Base-by-base conservation (phyloP, 2,888 invertebrate species). In the Ormyrus pomaceus region DNA sequence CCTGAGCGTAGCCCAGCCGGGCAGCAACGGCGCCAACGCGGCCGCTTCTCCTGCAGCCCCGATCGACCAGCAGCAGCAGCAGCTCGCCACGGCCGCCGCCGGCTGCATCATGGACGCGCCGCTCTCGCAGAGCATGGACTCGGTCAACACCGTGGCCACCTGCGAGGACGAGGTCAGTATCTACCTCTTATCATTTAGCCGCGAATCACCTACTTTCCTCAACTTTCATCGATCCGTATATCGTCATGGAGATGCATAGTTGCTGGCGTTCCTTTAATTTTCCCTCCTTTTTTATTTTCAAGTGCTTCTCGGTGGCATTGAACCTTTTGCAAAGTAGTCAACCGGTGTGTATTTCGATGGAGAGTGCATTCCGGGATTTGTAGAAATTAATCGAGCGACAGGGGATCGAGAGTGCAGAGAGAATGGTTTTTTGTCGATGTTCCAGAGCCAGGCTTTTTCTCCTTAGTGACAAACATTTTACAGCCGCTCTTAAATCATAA, bases 71-170 rank as follows among this genome's bases (percentile, higher is more conserved):
- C 77, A 66, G 61, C 66, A 78, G 45, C 81, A 75, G 66, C 70
- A 68, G 50, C 53, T 61, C 72, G 69, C 48, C 73, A 61, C 76
- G 51, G 34, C 79, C 64, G 77, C 79, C 84, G 87, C 89, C 85
- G 89, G 91, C 87, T 91, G 91, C 90, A 91, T 92, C 90, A 94
- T 94, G 92, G 94, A 94, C 91, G 94, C 94, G 91, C 95, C 97
- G 89, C 94, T 96, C 90, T 97, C 97, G 91, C 98, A 98, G 93
- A 98, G 97, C 93, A 98, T 98, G 97, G 98, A 98, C 93, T 98
- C 97, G 88, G 98, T 98, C 91, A 98, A 98, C 93, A 97, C 97
- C 87, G 90, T 90, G 78, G 95, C 95, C 90, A 96, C 96, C 91
- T 96, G 97, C 91, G 98, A 98, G 93, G 98, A 98, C 94, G 98